Conservation (phyloP, 2,888 invertebrate genomes). For the Cephus runcator region DNA sequence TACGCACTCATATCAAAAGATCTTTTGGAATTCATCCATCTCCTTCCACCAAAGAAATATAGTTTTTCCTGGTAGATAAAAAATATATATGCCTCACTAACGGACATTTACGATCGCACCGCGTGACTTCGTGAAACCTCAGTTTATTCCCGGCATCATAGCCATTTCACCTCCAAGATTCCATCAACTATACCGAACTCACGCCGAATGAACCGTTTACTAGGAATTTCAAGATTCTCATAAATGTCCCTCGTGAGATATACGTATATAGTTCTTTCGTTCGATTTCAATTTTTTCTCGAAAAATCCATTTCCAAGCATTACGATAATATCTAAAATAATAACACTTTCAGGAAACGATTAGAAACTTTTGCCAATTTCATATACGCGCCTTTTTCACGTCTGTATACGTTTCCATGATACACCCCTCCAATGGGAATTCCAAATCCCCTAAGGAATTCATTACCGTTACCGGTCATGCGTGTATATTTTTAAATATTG, state of each 20-base stretch:
- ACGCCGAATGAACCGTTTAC: not conserved
- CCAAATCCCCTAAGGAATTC: not conserved
- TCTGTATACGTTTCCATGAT: not conserved
- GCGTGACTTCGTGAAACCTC: not conserved
- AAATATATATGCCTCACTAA: not conserved
- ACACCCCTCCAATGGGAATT: not conserved
- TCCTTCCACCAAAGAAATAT: not conserved
- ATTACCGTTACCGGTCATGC: not conserved
- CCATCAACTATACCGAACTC: no score
- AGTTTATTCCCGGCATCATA: not conserved
- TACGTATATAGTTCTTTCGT: not conserved
- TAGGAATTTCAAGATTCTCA: not conserved
- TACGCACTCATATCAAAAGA: not conserved
- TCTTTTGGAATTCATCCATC: not conserved
- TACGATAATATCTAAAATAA: not conserved
- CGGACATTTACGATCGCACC: not conserved
- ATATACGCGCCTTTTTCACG: not conserved
- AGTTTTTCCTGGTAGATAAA: not conserved
- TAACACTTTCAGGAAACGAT: not conserved
- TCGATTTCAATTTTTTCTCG: conserved; percentile 14
- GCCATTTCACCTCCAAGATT: not conserved
- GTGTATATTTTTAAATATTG: not conserved
- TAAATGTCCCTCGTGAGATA: not conserved
- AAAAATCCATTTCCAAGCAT: conserved; percentile 20
- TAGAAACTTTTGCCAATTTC: not conserved